Conservation (phyloP, 1,140 invertebrate genomes). For the Drosophila bipectinata region DNA sequence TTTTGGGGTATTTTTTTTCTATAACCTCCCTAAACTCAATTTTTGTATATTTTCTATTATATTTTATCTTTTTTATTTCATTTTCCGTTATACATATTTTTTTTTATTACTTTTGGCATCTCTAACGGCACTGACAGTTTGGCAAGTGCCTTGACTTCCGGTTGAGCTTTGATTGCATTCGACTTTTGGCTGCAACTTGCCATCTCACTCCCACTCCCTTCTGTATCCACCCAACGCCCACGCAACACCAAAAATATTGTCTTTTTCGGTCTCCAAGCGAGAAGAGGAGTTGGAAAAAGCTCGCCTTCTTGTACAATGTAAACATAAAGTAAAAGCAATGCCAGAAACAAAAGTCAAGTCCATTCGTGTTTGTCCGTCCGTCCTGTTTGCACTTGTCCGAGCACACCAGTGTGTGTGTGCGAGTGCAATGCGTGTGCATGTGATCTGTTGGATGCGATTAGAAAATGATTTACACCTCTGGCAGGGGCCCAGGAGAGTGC, state of each 20-base stretch:
- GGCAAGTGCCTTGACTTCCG: constrained; percentile 51
- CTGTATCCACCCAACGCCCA: constrained; percentile 1
- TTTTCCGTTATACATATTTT: neutral
- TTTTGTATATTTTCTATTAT: neutral
- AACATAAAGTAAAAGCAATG: constrained; percentile 45
- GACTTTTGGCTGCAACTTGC: constrained; percentile 40
- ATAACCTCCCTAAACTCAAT: too few relatives aligned
- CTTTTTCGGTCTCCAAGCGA: constrained; percentile 25
- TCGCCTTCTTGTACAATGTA: constrained; percentile 7
- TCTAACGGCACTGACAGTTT: constrained; percentile 33
- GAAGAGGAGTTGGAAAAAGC: neutral
- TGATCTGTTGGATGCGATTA: constrained; percentile 72
- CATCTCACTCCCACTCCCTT: neutral
- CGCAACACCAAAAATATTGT: constrained; percentile 43
- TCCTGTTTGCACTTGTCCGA: constrained; percentile 2
- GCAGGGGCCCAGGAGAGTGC: constrained; percentile 15
- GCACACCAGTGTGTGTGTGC: constrained; percentile 5
- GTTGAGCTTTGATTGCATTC: constrained; percentile 43
- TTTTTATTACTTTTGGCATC: constrained; percentile 25
- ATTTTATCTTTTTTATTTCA: neutral
- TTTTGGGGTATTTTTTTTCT: neutral
- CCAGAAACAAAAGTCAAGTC: constrained; percentile 65
- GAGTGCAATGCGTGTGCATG: constrained; percentile 41
- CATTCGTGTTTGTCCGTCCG: constrained; percentile 26
- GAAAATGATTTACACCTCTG: constrained; percentile 76